These are phyloP conservation scores for Eulemur rubriventer DNA, from an alignment of 2,797 vertebrate species.

Conservation along the genomic window DNA sequence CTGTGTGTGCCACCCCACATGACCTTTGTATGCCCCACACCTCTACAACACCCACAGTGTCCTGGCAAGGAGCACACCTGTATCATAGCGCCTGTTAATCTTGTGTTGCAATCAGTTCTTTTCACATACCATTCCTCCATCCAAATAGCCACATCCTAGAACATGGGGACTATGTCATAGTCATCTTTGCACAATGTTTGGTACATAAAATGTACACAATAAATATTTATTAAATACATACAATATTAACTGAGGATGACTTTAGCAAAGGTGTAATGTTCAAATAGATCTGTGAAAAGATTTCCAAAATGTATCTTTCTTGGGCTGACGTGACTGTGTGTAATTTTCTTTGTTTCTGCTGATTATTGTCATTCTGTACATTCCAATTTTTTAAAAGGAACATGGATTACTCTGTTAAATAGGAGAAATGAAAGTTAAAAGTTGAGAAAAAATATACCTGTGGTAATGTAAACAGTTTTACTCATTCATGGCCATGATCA, in stretches of 20 bases:
- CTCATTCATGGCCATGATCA: neutral
- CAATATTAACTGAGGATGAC: neutral
- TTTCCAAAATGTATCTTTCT: neutral
- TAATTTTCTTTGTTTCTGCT: neutral
- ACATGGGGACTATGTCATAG: neutral
- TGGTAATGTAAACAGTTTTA: neutral
- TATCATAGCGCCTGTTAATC: neutral
- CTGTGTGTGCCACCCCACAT: fast-evolving
- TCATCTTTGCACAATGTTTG: neutral
- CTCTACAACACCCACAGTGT: neutral
- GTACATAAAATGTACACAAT: neutral
- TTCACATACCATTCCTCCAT: neutral
- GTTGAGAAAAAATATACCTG: neutral
- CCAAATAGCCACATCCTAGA: neutral
- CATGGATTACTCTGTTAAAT: neutral
- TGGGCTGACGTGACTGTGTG: neutral
- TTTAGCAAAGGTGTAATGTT: neutral
- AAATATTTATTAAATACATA: neutral
- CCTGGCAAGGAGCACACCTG: neutral
- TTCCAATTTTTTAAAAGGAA: neutral
- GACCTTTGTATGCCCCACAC: neutral
- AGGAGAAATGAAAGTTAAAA: neutral
- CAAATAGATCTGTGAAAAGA: neutral
- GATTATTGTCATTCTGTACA: neutral
- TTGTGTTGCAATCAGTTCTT: neutral